Evolutionary conservation across 2,113 vertebrate species (phyloP).

Genomic region (Eulemur rufifrons): DNA sequence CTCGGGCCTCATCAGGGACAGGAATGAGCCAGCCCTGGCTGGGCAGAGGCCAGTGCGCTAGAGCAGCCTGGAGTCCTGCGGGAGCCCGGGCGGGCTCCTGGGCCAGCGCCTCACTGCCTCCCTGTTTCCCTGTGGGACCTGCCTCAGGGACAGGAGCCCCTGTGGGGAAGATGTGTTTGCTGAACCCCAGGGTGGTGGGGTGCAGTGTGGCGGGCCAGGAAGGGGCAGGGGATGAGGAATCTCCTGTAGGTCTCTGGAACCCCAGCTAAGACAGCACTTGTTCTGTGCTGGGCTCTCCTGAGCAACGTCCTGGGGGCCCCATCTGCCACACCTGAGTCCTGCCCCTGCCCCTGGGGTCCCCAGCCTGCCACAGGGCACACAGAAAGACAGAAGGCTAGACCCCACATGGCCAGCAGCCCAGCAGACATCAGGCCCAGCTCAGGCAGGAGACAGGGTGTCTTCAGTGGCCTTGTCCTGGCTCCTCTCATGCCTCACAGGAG

Average conservation of each 20-base stretch:
- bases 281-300: too few species aligned
- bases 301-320: neutral
- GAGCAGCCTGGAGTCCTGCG: neutral
- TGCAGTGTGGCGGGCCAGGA: neutral
- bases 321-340: neutral
- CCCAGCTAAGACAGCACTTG: too few species aligned
- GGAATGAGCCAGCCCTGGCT: neutral
- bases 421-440: neutral
- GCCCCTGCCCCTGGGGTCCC: neutral
- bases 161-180: neutral
- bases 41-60: neutral
- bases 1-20: neutral
- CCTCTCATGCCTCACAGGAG: neutral
- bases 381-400: neutral
- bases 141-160: neutral
- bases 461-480: neutral
- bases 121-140: neutral
- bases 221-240: neutral
- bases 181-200: neutral
- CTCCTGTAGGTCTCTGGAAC: neutral
- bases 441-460: neutral
- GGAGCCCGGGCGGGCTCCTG: fast-evolving
- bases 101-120: neutral
- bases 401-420: neutral
- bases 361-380: neutral